These are phyloP conservation scores for Lanistes nyassanus DNA, from an alignment of 1,140 invertebrate genomes.

Conservation along the genomic window DNA sequence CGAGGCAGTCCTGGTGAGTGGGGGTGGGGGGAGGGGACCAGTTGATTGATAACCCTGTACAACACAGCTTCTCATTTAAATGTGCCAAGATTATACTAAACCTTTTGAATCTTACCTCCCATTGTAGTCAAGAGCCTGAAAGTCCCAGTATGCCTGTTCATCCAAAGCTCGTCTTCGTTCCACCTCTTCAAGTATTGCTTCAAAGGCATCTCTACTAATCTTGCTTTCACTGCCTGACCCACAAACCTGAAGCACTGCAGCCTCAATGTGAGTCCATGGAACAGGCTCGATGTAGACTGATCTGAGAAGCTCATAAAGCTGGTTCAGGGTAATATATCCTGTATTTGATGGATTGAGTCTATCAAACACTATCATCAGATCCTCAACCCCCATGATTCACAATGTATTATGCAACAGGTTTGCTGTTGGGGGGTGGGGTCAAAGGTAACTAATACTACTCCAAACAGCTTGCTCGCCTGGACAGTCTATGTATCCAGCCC, in stretches of 20 bases:
- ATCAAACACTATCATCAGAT: slow-evolving; percentile 54
- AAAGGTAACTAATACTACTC: neutral
- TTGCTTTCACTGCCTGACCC: slow-evolving; percentile 29
- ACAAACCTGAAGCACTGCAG: slow-evolving; percentile 49
- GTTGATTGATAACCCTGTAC: no score
- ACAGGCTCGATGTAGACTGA: slow-evolving; percentile 45
- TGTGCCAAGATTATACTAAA: no score
- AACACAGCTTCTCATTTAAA: no score
- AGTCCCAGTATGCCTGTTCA: slow-evolving; percentile 59
- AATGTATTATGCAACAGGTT: neutral
- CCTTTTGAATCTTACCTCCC: slow-evolving; percentile 36
- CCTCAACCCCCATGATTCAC: slow-evolving; percentile 52
- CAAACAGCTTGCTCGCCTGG: neutral
- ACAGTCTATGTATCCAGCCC: no score
- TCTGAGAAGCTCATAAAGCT: slow-evolving; percentile 49
- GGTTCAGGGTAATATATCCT: slow-evolving; percentile 46
- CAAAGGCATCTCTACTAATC: slow-evolving; percentile 41
- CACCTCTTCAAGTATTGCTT: slow-evolving; percentile 52
- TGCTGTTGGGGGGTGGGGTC: neutral
- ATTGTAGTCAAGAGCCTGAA: slow-evolving; percentile 54
- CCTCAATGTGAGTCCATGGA: slow-evolving; percentile 43
- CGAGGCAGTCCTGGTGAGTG: no score
- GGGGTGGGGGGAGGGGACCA: no score
- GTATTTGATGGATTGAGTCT: slow-evolving; percentile 46
- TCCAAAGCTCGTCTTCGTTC: slow-evolving; percentile 48